A percentile compares a stretch with the other conserved stretches of the same genome.
Conservation (phyloP, 1,140 invertebrate genomes). For the Zophobas morio region DNA sequence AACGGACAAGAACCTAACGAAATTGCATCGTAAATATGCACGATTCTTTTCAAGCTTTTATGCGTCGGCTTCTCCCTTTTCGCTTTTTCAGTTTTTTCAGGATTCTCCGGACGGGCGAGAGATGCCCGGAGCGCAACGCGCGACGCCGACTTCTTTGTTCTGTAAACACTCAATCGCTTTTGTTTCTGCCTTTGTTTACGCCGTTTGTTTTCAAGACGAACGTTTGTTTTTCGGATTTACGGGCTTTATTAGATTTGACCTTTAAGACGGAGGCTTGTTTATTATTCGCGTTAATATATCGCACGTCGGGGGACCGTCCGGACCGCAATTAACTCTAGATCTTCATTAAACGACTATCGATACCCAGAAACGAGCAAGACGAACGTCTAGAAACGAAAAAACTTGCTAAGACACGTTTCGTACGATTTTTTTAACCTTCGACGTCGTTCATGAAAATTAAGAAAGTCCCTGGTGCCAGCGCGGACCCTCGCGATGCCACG, state of each 20-base stretch:
- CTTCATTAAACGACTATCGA: background rate
- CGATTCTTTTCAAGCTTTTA: conserved; percentile 20
- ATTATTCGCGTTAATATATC: conserved; percentile 33
- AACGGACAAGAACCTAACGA: conserved; percentile 37
- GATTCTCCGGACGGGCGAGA: conserved; percentile 3
- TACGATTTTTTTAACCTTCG: no score
- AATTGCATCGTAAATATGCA: conserved; percentile 41
- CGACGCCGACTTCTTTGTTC: conserved; percentile 36
- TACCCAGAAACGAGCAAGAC: background rate
- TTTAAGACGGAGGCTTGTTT: background rate
- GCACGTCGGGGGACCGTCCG: background rate
- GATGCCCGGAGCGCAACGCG: conserved; percentile 14
- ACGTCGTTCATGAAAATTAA: no score
- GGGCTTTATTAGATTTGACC: conserved; percentile 33
- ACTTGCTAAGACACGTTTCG: no score
- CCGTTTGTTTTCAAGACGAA: conserved; percentile 21
- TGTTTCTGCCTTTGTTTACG: conserved; percentile 38
- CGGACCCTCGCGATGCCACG: no score
- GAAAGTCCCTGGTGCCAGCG: no score
- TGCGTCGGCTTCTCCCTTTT: background rate
- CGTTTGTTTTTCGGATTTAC: conserved; percentile 43
- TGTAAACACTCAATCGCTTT: conserved; percentile 45
- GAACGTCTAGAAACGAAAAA: no score
- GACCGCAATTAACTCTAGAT: no score
- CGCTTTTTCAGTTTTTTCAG: conserved; percentile 4